Evolutionary conservation across 2,113 vertebrate species (phyloP).

Genomic region (Morone chrysops): DNA sequence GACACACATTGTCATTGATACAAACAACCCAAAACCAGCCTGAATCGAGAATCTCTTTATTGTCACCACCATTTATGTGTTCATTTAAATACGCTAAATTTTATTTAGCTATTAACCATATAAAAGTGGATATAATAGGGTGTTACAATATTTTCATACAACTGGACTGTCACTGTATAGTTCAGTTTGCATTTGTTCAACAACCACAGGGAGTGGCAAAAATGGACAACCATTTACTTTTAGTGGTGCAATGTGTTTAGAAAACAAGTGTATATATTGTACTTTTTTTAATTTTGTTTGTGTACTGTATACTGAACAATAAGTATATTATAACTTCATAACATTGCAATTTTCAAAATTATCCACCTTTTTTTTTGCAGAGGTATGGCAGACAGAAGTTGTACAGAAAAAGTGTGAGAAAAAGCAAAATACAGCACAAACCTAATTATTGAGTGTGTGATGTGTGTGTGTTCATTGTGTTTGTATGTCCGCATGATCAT

Average conservation of each 20-base stretch:
- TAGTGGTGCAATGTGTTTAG: no score
- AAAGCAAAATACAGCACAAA: neutral
- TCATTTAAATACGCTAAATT: no score
- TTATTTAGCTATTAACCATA: no score
- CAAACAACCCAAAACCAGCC: neutral
- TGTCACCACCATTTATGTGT: no score
- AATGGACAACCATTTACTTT: no score
- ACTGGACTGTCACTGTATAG: no score
- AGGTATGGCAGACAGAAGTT: neutral
- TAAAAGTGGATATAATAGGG: no score
- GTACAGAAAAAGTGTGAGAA: neutral
- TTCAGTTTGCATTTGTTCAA: no score
- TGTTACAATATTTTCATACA: no score
- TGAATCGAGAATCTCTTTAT: no score
- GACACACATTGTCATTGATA: neutral
- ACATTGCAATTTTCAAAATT: neutral
- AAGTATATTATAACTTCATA: neutral
- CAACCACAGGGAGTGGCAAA: no score
- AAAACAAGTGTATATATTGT: neutral
- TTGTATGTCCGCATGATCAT: conserved; percentile 13
- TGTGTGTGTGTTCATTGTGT: conserved; percentile 22
- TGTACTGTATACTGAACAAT: neutral
- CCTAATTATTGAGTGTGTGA: neutral
- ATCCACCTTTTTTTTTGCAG: conserved; percentile 10
- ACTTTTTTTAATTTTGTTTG: neutral